phyloP scores from a whole-genome alignment of 2,888 invertebrate genomes.

The Doris montereyensis region DNA sequence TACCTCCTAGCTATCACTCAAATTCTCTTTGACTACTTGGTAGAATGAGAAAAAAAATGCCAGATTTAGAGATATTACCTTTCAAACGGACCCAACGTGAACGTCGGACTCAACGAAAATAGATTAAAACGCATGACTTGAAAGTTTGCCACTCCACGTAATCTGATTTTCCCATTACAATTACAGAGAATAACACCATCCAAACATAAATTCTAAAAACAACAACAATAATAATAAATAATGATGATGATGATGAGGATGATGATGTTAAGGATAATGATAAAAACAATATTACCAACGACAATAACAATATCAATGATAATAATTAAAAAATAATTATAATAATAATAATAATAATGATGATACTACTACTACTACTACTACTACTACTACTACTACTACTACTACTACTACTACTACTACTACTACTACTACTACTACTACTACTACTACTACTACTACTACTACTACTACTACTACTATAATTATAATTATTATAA shows the following conservation, averaged over 20 bases:
- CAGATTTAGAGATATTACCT: too few relatives aligned
- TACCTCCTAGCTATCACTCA: too few relatives aligned
- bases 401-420: neutral
- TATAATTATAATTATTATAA: too few relatives aligned
- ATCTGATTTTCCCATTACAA: neutral
- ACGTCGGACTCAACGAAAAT: too few relatives aligned
- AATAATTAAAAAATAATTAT: neutral
- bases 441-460: neutral
- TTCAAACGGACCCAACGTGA: too few relatives aligned
- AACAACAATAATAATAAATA: neutral
- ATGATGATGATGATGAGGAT: constrained; percentile 32
- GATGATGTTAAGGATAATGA: constrained; percentile 13
- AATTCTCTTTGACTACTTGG: too few relatives aligned
- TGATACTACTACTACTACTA: neutral
- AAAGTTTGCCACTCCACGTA: too few relatives aligned
- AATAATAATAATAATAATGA: neutral
- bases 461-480: neutral
- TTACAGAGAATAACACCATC: neutral
- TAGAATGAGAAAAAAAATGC: too few relatives aligned
- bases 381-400: neutral
- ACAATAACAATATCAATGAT: neutral
- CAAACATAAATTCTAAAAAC: neutral
- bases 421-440: neutral
- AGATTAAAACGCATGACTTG: too few relatives aligned
- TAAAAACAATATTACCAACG: neutral